phyloP scores from a whole-genome alignment of 2,797 vertebrate genomes.

The Eulemur rubriventer region DNA sequence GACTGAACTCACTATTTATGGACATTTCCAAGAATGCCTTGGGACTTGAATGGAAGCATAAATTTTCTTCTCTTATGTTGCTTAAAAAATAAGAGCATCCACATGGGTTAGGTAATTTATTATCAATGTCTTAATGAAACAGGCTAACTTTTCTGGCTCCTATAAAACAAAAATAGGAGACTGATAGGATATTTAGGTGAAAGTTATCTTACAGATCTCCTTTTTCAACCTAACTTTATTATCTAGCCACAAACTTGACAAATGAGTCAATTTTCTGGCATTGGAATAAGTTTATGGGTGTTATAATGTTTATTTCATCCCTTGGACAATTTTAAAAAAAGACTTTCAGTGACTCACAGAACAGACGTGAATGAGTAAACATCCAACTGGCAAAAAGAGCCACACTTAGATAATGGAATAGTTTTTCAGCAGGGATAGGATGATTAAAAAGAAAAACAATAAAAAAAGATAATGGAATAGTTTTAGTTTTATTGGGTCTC shows the following conservation, averaged over 20 bases:
- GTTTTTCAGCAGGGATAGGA: not conserved
- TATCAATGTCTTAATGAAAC: not conserved
- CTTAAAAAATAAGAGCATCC: slow-evolving; percentile 19
- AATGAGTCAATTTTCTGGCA: not conserved
- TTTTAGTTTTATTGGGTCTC: not conserved
- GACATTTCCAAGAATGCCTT: not conserved
- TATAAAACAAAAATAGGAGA: not conserved
- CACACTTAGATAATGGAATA: slow-evolving; percentile 49
- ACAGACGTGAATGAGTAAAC: slow-evolving; percentile 8
- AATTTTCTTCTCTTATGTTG: not conserved
- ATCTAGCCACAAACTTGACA: not conserved
- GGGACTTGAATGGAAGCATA: not conserved
- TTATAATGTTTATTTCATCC: slow-evolving; percentile 20
- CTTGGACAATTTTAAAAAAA: slow-evolving; percentile 17
- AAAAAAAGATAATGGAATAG: slow-evolving; percentile 24
- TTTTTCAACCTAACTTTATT: not conserved
- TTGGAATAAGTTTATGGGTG: not conserved
- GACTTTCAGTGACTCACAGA: slow-evolving; percentile 64
- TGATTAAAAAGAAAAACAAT: too few species aligned
- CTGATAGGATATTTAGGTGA: not conserved
- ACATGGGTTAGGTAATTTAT: not conserved
- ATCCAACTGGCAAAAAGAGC: slow-evolving; percentile 17
- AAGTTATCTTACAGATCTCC: not conserved
- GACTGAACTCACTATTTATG: not conserved
- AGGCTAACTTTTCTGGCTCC: not conserved